A percentile compares a stretch with the other conserved stretches of the same genome.
These are phyloP conservation scores for Acleris sparsana DNA, from an alignment of 2,888 invertebrate genomes.

Conservation along the genomic window DNA sequence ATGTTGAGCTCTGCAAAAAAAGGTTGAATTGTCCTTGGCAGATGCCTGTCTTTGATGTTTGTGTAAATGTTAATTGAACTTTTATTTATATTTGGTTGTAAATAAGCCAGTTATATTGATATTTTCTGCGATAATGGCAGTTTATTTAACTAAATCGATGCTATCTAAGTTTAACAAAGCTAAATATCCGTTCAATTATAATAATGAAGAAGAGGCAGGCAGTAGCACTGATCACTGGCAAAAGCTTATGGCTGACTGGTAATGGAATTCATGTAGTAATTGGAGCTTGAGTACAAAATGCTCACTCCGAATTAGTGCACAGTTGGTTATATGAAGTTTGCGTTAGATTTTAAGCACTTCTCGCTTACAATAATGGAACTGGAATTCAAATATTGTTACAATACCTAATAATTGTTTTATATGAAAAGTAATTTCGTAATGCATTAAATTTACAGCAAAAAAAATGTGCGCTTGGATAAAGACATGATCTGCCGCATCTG, in stretches of 20 bases:
- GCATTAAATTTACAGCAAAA: constrained; percentile 53
- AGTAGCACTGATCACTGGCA: constrained; percentile 66
- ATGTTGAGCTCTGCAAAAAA: too few relatives aligned
- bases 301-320: background rate
- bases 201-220: constrained; percentile 50
- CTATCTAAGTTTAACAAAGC: constrained; percentile 64
- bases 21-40: too few relatives aligned
- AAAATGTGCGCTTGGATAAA: constrained; percentile 56
- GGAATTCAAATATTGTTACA: too few relatives aligned
- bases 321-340: background rate
- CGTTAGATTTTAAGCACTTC: too few relatives aligned
- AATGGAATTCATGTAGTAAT: constrained; percentile 19
- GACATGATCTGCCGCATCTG: constrained; percentile 75
- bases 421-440: too few relatives aligned
- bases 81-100: too few relatives aligned
- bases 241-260: constrained; percentile 59
- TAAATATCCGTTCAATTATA: constrained; percentile 52
- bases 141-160: constrained; percentile 73
- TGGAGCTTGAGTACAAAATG: background rate
- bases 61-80: too few relatives aligned
- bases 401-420: background rate
- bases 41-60: too few relatives aligned
- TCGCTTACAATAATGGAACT: too few relatives aligned
- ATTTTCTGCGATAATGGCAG: constrained; percentile 56
- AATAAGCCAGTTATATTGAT: background rate